phyloP scores from a whole-genome alignment of 30 jellyfish, hydroid and myxozoan genomes.

The Aurelia sp. region DNA sequence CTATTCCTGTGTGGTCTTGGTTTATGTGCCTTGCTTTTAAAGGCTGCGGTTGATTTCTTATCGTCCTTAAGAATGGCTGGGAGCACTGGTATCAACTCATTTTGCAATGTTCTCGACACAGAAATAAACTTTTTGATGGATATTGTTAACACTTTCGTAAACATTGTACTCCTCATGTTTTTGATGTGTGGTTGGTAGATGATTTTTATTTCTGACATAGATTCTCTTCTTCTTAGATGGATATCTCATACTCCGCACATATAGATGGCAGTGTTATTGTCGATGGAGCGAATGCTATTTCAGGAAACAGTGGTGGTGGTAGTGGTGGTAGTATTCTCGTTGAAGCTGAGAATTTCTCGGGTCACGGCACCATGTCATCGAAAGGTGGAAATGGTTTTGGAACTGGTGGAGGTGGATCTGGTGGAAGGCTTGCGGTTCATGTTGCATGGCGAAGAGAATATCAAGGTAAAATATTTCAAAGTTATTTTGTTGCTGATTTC shows the following conservation, averaged over 20 bases:
- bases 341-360: constrained; percentile 61
- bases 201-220: no score
- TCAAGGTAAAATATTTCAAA: constrained; percentile 11
- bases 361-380: constrained; percentile 61
- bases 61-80: no score
- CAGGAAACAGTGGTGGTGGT: constrained; percentile 70
- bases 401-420: constrained; percentile 76
- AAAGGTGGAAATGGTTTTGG: constrained; percentile 66
- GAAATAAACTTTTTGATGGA: no score
- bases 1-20: no score
- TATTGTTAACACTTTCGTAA: no score
- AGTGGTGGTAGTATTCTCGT: constrained; percentile 72
- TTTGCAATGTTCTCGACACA: no score
- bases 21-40: no score
- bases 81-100: no score
- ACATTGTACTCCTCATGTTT: no score
- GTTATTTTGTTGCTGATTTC: no score
- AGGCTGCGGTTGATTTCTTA: no score
- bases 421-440: constrained; percentile 71
- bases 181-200: no score
- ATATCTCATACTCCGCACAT: constrained; percentile 45
- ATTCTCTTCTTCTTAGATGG: constrained; percentile 12
- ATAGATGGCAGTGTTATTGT: constrained; percentile 56
- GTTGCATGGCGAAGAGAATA: constrained; percentile 67
- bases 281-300: constrained; percentile 33